Evolutionary conservation across 1,140 invertebrate genomes (phyloP).

Genomic region (Gerris buenoi): DNA sequence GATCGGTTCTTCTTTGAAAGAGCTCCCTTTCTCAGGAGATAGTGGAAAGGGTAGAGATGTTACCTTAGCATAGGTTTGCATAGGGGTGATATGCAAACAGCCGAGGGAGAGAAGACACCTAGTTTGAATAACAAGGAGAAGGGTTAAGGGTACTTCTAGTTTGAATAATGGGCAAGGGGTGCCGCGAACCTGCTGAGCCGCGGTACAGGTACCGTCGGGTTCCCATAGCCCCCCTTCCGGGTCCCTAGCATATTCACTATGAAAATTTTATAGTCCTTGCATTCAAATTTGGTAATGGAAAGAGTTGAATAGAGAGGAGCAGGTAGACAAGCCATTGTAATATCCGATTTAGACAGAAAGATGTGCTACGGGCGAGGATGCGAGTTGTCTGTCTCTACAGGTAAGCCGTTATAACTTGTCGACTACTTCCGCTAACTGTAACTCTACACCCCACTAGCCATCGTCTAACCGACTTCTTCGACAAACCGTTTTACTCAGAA

Average conservation of each 20-base stretch:
- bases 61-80: slow-evolving; percentile 4
- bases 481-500: not conserved
- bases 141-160: slow-evolving; percentile 8
- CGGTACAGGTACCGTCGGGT: not conserved
- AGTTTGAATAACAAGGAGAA: slow-evolving; percentile 14
- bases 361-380: not conserved
- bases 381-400: not conserved
- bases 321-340: not conserved
- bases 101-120: slow-evolving; percentile 11
- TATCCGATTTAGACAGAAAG: not conserved
- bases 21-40: slow-evolving; percentile 1
- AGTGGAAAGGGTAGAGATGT: slow-evolving; percentile 2
- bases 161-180: slow-evolving; percentile 13
- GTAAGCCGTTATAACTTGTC: not conserved
- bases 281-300: slow-evolving; percentile 12
- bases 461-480: not conserved
- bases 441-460: not conserved
- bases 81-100: slow-evolving; percentile 3
- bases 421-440: not conserved
- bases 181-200: not conserved
- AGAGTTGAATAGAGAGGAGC: not conserved
- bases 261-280: slow-evolving; percentile 9
- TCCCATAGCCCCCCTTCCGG: slow-evolving; percentile 5
- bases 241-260: slow-evolving; percentile 3
- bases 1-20: slow-evolving; percentile 5